Conservation (phyloP, 2,888 invertebrate species). For the Melanophora roralis region DNA sequence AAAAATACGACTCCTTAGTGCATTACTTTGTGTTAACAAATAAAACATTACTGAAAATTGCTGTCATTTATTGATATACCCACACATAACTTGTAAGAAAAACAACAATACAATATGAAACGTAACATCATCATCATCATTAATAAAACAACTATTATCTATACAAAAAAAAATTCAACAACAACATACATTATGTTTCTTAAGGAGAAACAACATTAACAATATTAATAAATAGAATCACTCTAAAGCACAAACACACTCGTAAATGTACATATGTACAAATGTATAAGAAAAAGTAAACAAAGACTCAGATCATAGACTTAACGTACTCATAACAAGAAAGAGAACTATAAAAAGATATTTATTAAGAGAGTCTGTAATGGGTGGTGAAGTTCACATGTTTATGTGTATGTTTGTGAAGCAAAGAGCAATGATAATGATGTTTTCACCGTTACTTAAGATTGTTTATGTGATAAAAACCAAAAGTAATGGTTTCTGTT, state of each 20-base stretch:
- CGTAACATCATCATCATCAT: not conserved
- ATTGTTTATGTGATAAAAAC: conserved; percentile 37
- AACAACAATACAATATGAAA: not conserved
- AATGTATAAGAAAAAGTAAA: not conserved
- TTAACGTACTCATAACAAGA: not conserved
- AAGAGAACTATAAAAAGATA: not conserved
- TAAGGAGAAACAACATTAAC: not conserved
- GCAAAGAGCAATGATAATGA: not conserved
- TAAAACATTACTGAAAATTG: conserved; percentile 33
- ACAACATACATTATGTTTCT: not conserved
- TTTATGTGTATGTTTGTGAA: not conserved
- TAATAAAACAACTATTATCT: not conserved
- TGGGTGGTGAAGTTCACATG: too few relatives aligned
- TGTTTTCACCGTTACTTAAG: not conserved
- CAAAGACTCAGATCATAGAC: too few relatives aligned
- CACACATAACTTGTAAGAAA: not conserved
- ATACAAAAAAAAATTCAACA: conserved; percentile 14
- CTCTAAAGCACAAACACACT: not conserved
- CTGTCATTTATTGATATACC: conserved; percentile 41
- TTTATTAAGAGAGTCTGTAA: too few relatives aligned
- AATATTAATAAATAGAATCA: not conserved
- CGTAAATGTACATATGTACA: not conserved
- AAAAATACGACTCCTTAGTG: conserved; percentile 23
- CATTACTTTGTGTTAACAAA: conserved; percentile 31
- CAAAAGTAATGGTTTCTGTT: conserved; percentile 18